These are phyloP conservation scores for Athalia circularis DNA, from an alignment of 2,888 invertebrate genomes.

Conservation along the genomic window DNA sequence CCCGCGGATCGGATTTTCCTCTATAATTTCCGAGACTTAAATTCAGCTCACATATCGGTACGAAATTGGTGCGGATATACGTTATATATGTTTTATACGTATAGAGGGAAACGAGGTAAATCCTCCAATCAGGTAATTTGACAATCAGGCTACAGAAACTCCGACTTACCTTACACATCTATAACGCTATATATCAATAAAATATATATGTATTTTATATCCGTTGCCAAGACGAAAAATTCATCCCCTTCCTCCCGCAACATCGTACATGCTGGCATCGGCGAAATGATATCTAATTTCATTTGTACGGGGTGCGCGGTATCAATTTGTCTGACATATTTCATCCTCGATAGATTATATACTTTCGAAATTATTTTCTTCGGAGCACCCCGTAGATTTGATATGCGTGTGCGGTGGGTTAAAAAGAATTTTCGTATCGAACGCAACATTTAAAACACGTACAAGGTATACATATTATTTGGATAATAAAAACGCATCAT, in stretches of 20 bases:
- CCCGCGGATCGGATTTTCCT: conserved; percentile 28
- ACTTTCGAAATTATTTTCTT: too few species aligned
- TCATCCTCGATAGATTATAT: too few species aligned
- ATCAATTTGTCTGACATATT: too few species aligned
- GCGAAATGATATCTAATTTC: too few species aligned
- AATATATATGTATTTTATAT: not conserved
- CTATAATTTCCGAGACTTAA: conserved; percentile 29
- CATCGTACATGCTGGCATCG: too few species aligned
- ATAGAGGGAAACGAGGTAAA: conserved; percentile 22
- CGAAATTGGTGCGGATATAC: conserved; percentile 35
- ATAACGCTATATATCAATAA: too few species aligned
- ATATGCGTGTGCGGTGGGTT: too few species aligned
- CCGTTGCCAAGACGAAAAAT: conserved; percentile 10
- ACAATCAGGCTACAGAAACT: conserved; percentile 29
- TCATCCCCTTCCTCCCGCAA: not conserved
- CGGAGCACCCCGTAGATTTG: too few species aligned
- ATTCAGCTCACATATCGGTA: conserved; percentile 33
- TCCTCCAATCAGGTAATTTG: conserved; percentile 35
- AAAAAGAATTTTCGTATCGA: too few species aligned
- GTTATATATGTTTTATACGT: too few species aligned
- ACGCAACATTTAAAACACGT: not conserved
- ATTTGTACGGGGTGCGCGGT: too few species aligned
- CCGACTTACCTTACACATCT: not conserved
- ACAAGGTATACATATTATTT: not conserved
- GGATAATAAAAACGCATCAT: not conserved